These are phyloP conservation scores for Geodia barretti DNA, from an alignment of 37 sponge, comb jelly and placozoan species.

Conservation along the genomic window DNA sequence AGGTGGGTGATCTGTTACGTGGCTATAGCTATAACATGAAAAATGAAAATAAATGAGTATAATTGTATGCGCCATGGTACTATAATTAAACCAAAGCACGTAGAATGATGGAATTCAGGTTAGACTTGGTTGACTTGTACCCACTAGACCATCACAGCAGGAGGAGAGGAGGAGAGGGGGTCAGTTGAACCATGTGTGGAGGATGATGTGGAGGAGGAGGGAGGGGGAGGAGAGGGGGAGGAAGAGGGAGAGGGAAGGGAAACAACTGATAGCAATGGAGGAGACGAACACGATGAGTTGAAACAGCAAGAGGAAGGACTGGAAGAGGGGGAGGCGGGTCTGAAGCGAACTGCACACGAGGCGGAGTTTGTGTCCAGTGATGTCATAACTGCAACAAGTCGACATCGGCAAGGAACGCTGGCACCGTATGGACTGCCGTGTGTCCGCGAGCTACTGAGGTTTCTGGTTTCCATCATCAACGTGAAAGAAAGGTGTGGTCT, in stretches of 20 bases:
- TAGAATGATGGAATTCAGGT: neutral
- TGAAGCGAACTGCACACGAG: neutral
- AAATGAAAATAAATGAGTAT: neutral
- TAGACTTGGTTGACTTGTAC: too few relatives aligned
- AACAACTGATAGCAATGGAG: conserved; percentile 10
- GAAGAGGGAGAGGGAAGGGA: conserved; percentile 22
- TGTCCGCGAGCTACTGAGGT: conserved; percentile 83
- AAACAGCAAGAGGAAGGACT: neutral
- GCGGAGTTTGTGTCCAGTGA: neutral
- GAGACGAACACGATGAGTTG: neutral
- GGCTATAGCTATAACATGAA: too few relatives aligned
- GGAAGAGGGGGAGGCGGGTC: neutral
- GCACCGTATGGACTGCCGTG: conserved; percentile 89
- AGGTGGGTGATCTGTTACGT: conserved; percentile 4
- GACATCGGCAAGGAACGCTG: conserved; percentile 10
- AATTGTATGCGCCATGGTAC: neutral
- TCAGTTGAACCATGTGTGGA: neutral
- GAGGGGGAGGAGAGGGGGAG: conserved; percentile 1
- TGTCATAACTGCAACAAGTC: neutral
- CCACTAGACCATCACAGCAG: neutral
- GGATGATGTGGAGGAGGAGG: conserved; percentile 1
- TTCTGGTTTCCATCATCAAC: conserved; percentile 81
- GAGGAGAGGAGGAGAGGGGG: too few relatives aligned
- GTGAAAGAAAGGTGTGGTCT: conserved; percentile 65
- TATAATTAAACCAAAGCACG: neutral